A percentile compares a stretch with the other conserved stretches of the same genome.
Conservation (phyloP, 2,888 invertebrate genomes). For the Lissonota sp. region DNA sequence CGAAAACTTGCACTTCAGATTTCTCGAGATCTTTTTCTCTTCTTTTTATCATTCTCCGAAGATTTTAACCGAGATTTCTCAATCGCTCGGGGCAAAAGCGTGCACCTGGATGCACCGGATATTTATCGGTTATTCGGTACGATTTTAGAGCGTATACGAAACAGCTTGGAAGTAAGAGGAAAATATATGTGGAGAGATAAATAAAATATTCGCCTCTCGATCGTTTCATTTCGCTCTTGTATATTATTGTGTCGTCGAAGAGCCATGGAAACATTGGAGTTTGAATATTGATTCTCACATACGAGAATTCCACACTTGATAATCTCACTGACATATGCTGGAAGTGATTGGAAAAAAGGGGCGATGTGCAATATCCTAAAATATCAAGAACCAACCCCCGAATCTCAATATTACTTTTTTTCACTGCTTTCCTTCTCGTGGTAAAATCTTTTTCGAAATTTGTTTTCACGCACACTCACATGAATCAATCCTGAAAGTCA, state of each 20-base stretch:
- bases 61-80: slow-evolving; percentile 38
- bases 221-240: neutral
- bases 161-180: slow-evolving; percentile 1
- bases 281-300: neutral
- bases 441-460: no score
- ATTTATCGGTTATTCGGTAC: neutral
- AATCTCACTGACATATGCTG: no score
- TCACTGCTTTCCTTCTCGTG: no score
- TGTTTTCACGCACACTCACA: neutral
- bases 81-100: slow-evolving; percentile 33
- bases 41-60: slow-evolving; percentile 7
- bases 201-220: neutral
- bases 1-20: slow-evolving; percentile 36
- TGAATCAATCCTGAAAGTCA: neutral
- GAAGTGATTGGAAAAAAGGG: no score
- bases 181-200: neutral
- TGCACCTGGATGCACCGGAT: slow-evolving; percentile 42
- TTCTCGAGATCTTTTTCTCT: slow-evolving; percentile 13
- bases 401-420: no score
- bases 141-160: neutral
- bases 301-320: no score
- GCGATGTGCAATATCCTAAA: no score
- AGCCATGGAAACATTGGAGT: neutral
- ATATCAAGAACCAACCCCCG: no score
- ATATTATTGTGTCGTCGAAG: neutral